These are phyloP conservation scores for Novumbra hubbsi DNA, from an alignment of 2,797 vertebrate genomes.

Conservation along the genomic window DNA sequence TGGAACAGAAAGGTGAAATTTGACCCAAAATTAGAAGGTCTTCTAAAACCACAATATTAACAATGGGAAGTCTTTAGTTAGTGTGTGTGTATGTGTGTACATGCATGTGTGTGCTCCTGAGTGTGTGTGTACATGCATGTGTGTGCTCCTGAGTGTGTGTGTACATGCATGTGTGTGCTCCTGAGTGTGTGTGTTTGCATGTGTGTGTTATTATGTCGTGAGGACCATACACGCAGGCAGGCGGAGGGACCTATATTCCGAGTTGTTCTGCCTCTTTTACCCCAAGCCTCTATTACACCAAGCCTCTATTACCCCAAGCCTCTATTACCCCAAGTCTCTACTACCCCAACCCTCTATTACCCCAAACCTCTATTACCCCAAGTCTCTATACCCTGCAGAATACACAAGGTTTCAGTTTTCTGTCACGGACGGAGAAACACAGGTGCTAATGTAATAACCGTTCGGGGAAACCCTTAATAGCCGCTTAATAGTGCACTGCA, in stretches of 20 bases:
- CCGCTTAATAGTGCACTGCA: not conserved
- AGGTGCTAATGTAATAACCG: no score
- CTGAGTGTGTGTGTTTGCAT: not conserved
- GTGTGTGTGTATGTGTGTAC: constrained; percentile 4
- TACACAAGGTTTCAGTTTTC: not conserved
- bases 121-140: not conserved
- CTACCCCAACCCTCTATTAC: no score
- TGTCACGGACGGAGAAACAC: constrained; percentile 19
- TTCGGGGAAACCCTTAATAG: not conserved
- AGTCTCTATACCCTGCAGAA: no score
- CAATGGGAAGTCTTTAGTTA: no score
- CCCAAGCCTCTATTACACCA: no score
- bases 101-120: constrained; percentile 15
- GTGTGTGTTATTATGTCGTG: not conserved
- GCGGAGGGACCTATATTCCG: not conserved
- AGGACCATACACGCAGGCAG: not conserved
- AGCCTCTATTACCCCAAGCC: no score
- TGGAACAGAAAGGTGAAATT: no score
- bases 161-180: not conserved
- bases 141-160: not conserved
- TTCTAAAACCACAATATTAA: no score
- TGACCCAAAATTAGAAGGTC: not conserved
- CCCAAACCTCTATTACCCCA: no score
- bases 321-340: no score
- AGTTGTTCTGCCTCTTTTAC: no score